Evolutionary conservation across 2,888 invertebrate species (phyloP).

Genomic region (Clusia tigrina): DNA sequence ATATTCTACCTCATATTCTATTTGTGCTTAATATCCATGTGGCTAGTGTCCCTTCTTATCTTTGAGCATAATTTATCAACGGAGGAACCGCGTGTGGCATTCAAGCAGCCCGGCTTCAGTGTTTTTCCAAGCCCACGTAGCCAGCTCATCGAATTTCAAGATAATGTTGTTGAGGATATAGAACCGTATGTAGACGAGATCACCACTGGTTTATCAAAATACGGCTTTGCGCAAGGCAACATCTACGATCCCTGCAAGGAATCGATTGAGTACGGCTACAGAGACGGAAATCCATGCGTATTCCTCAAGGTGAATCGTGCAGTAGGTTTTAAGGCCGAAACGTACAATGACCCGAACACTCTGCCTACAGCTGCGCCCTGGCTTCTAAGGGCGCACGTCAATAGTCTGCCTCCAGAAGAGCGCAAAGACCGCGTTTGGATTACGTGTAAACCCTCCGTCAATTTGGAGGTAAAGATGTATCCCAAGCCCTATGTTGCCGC

Average conservation of each 20-base stretch:
- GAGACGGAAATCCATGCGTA: conserved; percentile 76
- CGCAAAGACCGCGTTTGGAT: conserved; percentile 75
- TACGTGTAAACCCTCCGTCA: conserved; percentile 73
- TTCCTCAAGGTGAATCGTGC: conserved; percentile 83
- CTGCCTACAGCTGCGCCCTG: conserved; percentile 70
- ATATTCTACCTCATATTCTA: conserved; percentile 21
- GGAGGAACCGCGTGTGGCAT: background rate
- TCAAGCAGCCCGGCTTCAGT: conserved; percentile 19
- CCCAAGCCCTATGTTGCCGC: conserved; percentile 31
- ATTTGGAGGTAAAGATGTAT: conserved; percentile 69
- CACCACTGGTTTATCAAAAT: conserved; percentile 9
- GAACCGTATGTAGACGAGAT: background rate
- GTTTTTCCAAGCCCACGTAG: background rate
- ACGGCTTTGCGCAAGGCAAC: background rate
- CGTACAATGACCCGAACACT: conserved; percentile 66
- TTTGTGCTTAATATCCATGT: background rate
- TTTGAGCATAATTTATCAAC: conserved; percentile 6
- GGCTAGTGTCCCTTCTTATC: conserved; percentile 4
- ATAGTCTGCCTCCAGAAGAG: conserved; percentile 18
- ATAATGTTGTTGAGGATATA: background rate
- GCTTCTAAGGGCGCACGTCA: conserved; percentile 66
- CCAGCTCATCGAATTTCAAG: background rate
- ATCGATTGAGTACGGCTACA: conserved; percentile 71
- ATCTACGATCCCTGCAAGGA: conserved; percentile 66
- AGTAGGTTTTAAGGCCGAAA: conserved; percentile 74